A percentile compares a stretch with the other conserved stretches of the same genome.
Conservation (phyloP, 2,797 vertebrate genomes). For the Cirrhinus mrigala region DNA sequence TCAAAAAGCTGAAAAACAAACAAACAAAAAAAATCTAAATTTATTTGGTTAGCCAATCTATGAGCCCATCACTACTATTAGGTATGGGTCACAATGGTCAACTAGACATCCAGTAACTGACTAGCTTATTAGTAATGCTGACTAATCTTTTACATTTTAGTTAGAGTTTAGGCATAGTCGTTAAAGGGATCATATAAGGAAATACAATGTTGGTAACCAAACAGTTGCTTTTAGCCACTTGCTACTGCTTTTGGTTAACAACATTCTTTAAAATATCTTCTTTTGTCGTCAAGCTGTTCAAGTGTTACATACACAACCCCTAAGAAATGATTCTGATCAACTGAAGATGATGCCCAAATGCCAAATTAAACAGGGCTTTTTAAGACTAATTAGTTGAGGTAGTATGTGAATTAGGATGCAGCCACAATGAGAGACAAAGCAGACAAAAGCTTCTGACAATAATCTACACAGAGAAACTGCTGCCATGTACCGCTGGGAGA, state of each 20-base stretch:
- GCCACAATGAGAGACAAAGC: not conserved
- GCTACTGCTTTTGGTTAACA: not conserved
- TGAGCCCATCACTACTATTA: too few species aligned
- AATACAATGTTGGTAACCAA: too few species aligned
- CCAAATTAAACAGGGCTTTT: not conserved
- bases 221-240: too few species aligned
- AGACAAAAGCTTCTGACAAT: conserved; percentile 7
- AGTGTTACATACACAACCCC: not conserved
- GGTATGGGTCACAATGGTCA: too few species aligned
- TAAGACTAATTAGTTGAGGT: not conserved
- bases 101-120: too few species aligned
- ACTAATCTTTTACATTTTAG: too few species aligned
- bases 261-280: not conserved
- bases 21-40: too few species aligned
- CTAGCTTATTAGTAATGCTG: too few species aligned
- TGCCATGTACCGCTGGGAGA: not conserved
- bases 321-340: not conserved
- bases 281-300: not conserved
- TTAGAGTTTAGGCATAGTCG: too few species aligned
- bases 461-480: not conserved
- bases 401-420: not conserved
- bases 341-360: not conserved
- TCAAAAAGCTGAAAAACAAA: too few species aligned
- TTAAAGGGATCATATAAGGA: too few species aligned
- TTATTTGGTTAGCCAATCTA: too few species aligned